A percentile compares a stretch with the other conserved stretches of the same genome.
phyloP scores from a whole-genome alignment of 2,888 invertebrate species.

The Troides oblongomaculatus region DNA sequence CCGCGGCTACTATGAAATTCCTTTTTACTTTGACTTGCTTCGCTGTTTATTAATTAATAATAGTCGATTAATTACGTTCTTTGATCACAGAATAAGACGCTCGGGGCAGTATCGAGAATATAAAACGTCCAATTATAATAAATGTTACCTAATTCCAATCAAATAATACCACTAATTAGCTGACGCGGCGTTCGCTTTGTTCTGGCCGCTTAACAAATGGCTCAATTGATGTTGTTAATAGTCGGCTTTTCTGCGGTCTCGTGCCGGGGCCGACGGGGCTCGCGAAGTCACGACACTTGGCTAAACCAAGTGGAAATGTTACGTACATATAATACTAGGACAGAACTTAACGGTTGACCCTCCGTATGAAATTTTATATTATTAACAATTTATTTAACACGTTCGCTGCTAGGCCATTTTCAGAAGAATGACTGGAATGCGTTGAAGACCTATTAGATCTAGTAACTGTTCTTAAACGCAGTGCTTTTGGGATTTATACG shows the following conservation, averaged over 20 bases:
- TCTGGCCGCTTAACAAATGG: constrained; percentile 68
- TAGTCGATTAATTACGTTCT: constrained; percentile 61
- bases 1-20: constrained; percentile 36
- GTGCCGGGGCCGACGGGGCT: constrained; percentile 35
- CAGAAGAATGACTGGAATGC: too few relatives aligned
- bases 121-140: constrained; percentile 73
- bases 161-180: constrained; percentile 77
- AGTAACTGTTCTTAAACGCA: too few relatives aligned
- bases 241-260: constrained; percentile 49
- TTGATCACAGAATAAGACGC: constrained; percentile 54
- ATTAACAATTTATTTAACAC: too few relatives aligned
- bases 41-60: constrained; percentile 48
- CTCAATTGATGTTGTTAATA: constrained; percentile 76
- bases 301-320: constrained; percentile 30
- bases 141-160: constrained; percentile 75
- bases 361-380: background rate
- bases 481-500: too few relatives aligned
- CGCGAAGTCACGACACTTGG: constrained; percentile 54
- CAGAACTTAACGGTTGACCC: background rate
- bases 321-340: constrained; percentile 7
- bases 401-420: too few relatives aligned
- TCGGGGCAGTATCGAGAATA: constrained; percentile 56
- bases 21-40: constrained; percentile 34
- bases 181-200: constrained; percentile 71
- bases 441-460: too few relatives aligned